Evolutionary conservation across 2,888 invertebrate species (phyloP), one percentile per base, ranked within the genome.

Genomic region (Apamea sordens): DNA sequence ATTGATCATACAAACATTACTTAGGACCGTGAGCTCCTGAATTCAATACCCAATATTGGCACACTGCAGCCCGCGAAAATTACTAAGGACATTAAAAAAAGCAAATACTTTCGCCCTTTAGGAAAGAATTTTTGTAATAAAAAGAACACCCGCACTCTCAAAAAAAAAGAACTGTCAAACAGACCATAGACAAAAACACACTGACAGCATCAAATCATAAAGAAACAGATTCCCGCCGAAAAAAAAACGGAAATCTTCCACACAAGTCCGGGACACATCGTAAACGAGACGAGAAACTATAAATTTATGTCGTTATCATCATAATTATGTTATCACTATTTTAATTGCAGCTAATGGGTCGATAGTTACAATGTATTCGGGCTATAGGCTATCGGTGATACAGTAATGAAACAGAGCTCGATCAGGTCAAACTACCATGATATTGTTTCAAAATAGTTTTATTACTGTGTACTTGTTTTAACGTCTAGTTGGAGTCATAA

Each of bases 331-430:
- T 95, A 95, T 95, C 94, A 85, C 68, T 70, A 81, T 86, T 91
- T 92, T 96, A 96, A 96, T 96, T 96, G 96, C 93, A 92, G 90
- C 95, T 96, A 96, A 96, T 96, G 93, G 90, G 82, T 71, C 83
- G 95, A 95, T 95, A 92, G 93, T 89, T 86, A 96, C 96, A 93
- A 86, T 93, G 96, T 96, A 84, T 47, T 68, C 84, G 85, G 73
- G 89, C n/a, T 86, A 89, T 83, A 89, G 91, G 92, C 86, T 93
- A 92, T 93, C 93, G 69, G 82, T n/a, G 24, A 61, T 64, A 82
- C 82, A 65, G 86, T 85, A 84, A 89, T 86, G 85, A 81, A 83
- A 83, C 85, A 67, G 80, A 77, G 68, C 74, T 77, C 71, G 76
- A 64, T 72, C 50, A 44, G 80, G 85, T 80, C 88, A 84, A 76